Evolutionary conservation across 2,797 vertebrate species (phyloP), one percentile per base, ranked within the genome.

Genomic region (Buphagus erythrorhynchus): DNA sequence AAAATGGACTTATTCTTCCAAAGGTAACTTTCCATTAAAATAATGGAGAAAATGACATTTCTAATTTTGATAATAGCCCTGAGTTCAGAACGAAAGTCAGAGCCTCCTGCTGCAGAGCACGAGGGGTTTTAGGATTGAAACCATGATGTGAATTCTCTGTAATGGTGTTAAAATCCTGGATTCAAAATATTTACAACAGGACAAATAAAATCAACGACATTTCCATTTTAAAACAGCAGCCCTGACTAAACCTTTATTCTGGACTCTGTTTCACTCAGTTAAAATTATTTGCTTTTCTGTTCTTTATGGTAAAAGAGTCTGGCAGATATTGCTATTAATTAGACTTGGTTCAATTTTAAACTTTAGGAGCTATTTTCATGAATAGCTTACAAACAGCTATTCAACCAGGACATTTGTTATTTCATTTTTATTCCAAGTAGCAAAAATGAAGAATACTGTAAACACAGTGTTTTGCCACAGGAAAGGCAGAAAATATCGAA

Each of bases 1-100:
- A 98, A 97, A 98, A 98, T 97, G 96, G 97, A 98, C 97, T 98
- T 97, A 98, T 98, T 98, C 97, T 98, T 98, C 97, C 98, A 89
- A 80, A 98, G 97, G 98, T 97, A 95, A 96, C 98, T 98, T 98
- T 98, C 98, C 98, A 98, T 99, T 98, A 99, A 98, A 99, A 98
- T 98, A 98, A 98, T 98, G 97, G 96, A 96, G 97, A 98, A 97
- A 98, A 97, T 90, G 90, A 90, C 89, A 93, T 93, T 93, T 94
- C 88, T 93, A 86, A 97, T 95, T 97, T 95, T 86, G 88, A 93
- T 94, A 93, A 95, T 94, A 94, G 92, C 81, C 68, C 90, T 59
- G 88, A 79, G 90, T 86, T 66, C 63, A n/a, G 49, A 38, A 81
- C 31, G 26, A 29, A 74, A 96, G 52, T 51, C 81, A 68, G 49